phyloP scores from a whole-genome alignment of 2,888 invertebrate species.

The Camptogramma bilineatum region DNA sequence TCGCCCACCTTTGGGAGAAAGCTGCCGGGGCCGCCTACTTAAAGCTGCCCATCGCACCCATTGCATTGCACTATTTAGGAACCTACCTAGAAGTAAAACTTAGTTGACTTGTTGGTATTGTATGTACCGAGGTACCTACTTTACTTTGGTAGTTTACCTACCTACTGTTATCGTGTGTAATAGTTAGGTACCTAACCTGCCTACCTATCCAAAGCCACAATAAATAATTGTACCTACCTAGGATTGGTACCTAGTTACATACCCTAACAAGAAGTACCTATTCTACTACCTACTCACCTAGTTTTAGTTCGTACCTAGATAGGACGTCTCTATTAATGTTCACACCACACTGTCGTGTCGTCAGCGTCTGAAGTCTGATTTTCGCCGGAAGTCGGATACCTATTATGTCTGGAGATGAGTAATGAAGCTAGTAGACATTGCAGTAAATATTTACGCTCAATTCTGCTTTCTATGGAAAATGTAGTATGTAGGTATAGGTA shows the following conservation, averaged over 20 bases:
- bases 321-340: slow-evolving; percentile 19
- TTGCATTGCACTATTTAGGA: slow-evolving; percentile 2
- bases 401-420: slow-evolving; percentile 43
- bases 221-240: slow-evolving; percentile 2
- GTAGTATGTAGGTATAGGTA: background rate
- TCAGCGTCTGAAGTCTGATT: slow-evolving; percentile 32
- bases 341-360: slow-evolving; percentile 15
- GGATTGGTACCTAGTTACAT: too few relatives aligned
- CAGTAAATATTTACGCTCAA: slow-evolving; percentile 26
- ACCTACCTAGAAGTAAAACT: background rate
- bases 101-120: too few relatives aligned
- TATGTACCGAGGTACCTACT: background rate
- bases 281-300: slow-evolving; percentile 9
- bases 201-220: background rate
- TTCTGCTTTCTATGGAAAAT: background rate
- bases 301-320: background rate
- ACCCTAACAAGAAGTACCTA: background rate
- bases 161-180: too few relatives aligned
- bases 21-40: slow-evolving; percentile 56
- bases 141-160: too few relatives aligned
- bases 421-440: slow-evolving; percentile 38
- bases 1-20: slow-evolving; percentile 80
- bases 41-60: slow-evolving; percentile 34
- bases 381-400: slow-evolving; percentile 41
- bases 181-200: background rate